A percentile compares a stretch with the other conserved stretches of the same genome.
Conservation (phyloP, 1,140 invertebrate genomes). For the Augochlora pura region DNA sequence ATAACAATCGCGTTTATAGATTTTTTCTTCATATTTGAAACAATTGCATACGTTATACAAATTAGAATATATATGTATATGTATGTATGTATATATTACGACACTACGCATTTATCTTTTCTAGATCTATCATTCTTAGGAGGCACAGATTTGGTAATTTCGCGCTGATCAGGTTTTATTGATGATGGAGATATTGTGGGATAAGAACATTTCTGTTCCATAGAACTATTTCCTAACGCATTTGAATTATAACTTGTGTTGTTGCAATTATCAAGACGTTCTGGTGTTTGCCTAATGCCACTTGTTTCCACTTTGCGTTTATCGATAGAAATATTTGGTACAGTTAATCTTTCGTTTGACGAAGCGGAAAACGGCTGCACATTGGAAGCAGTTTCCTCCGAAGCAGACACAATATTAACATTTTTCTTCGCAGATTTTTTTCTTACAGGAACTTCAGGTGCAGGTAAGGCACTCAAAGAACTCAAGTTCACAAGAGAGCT, state of each 20-base stretch:
- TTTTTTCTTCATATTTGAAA: slow-evolving; percentile 2
- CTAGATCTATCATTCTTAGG: slow-evolving; percentile 52
- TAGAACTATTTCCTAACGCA: slow-evolving; percentile 22
- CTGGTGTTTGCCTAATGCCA: not conserved
- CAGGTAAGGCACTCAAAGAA: slow-evolving; percentile 3
- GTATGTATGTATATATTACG: slow-evolving; percentile 13
- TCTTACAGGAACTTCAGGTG: slow-evolving; percentile 53
- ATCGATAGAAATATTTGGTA: not conserved
- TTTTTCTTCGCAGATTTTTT: slow-evolving; percentile 39
- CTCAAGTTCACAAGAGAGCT: slow-evolving; percentile 12
- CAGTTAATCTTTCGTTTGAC: slow-evolving; percentile 8
- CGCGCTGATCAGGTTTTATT: slow-evolving; percentile 25
- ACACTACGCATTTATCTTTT: slow-evolving; percentile 76
- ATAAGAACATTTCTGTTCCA: slow-evolving; percentile 22
- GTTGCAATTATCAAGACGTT: not conserved
- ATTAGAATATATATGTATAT: not conserved
- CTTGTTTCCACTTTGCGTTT: not conserved
- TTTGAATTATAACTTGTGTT: not conserved
- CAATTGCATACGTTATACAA: not conserved
- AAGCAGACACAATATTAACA: not conserved
- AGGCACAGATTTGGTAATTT: slow-evolving; percentile 25
- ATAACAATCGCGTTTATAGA: slow-evolving; percentile 7
- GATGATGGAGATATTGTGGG: slow-evolving; percentile 15
- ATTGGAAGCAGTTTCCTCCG: not conserved
- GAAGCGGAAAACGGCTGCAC: not conserved